These are phyloP conservation scores for Cephus cinctus DNA, from an alignment of 1,140 invertebrate genomes.

Conservation along the genomic window DNA sequence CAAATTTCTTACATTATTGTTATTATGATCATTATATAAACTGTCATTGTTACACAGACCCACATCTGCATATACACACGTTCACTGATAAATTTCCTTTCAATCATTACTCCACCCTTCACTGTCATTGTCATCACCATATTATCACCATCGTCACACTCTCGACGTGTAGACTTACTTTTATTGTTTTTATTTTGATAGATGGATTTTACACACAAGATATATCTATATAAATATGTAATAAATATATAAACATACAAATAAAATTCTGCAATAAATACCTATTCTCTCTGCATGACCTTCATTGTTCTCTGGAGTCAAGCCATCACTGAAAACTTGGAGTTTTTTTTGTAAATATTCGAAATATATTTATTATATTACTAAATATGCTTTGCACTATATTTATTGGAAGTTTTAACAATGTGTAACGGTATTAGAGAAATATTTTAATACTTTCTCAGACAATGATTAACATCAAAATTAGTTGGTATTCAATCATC, in stretches of 20 bases:
- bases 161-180: constrained; percentile 37
- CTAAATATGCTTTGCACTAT: not conserved
- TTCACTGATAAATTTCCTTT: constrained; percentile 21
- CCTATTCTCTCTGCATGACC: not conserved
- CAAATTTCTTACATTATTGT: too few relatives aligned
- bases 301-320: not conserved
- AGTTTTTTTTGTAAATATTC: not conserved
- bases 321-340: not conserved
- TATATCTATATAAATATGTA: constrained; percentile 52
- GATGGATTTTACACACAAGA: constrained; percentile 47
- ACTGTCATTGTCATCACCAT: constrained; percentile 21
- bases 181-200: constrained; percentile 51
- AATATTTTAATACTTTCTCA: too few relatives aligned
- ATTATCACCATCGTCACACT: constrained; percentile 21
- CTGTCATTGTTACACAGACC: too few relatives aligned
- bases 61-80: too few relatives aligned
- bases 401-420: constrained; percentile 3
- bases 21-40: too few relatives aligned
- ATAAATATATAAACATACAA: constrained; percentile 49
- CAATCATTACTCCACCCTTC: constrained; percentile 18
- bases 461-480: too few relatives aligned
- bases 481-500: too few relatives aligned
- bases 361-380: not conserved
- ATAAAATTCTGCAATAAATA: constrained; percentile 37
- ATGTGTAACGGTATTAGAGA: too few relatives aligned